phyloP scores from a whole-genome alignment of 30 jellyfish, hydroid and myxozoan species.

The Aurelia aurita region DNA sequence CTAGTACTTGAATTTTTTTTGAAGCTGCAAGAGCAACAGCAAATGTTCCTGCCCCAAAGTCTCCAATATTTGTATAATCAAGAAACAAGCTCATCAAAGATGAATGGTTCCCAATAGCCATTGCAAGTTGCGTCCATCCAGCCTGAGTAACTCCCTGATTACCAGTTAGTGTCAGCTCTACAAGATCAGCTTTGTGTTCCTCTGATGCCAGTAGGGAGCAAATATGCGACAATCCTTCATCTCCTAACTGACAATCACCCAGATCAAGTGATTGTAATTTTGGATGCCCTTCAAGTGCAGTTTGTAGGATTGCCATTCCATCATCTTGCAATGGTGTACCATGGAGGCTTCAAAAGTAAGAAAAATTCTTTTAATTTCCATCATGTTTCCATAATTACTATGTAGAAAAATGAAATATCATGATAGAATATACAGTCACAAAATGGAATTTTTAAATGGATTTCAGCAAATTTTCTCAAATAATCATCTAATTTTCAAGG shows the following conservation, averaged over 20 bases:
- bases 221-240: conserved; percentile 80
- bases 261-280: conserved; percentile 86
- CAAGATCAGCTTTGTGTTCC: conserved; percentile 57
- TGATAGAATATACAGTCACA: too few species aligned
- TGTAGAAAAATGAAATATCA: too few species aligned
- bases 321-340: conserved; percentile 98
- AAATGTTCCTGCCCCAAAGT: conserved; percentile 98
- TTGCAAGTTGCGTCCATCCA: conserved; percentile 98
- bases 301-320: conserved; percentile 81
- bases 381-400: too few species aligned
- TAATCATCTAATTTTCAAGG: too few species aligned
- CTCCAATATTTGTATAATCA: conserved; percentile 93
- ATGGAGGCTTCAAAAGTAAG: conserved; percentile 76
- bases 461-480: too few species aligned
- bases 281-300: conserved; percentile 93
- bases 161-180: conserved; percentile 92
- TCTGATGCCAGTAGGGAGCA: conserved; percentile 64
- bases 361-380: too few species aligned
- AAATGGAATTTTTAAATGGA: too few species aligned
- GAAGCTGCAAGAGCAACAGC: conserved; percentile 97
- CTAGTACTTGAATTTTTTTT: conserved; percentile 58
- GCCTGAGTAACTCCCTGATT: conserved; percentile 85
- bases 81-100: conserved; percentile 76
- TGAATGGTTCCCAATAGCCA: conserved; percentile 91
- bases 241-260: conserved; percentile 96